Evolutionary conservation across 2,113 vertebrate genomes (phyloP).

Genomic region (Cathartes aura): DNA sequence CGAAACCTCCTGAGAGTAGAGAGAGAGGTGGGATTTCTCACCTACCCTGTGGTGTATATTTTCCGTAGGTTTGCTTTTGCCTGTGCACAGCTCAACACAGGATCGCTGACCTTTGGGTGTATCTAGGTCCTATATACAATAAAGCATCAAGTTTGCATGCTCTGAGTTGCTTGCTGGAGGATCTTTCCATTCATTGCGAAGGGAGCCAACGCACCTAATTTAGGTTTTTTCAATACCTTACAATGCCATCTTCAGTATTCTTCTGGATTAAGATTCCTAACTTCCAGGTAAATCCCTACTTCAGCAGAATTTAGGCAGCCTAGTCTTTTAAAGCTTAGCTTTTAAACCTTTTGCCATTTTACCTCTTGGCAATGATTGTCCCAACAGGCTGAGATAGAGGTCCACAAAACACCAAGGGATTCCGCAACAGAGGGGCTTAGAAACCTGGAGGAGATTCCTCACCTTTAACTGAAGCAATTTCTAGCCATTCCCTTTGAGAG

Average conservation of each 20-base stretch:
- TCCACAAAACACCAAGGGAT: not conserved
- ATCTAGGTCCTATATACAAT: not conserved
- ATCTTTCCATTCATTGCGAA: not conserved
- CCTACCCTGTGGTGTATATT: not conserved
- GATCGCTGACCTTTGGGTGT: not conserved
- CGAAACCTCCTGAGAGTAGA: not conserved
- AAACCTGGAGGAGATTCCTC: not conserved
- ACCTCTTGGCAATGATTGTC: not conserved
- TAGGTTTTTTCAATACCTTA: not conserved
- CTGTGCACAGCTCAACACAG: not conserved
- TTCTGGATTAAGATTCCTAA: not conserved
- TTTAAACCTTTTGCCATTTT: not conserved
- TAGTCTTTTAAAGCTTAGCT: not conserved
- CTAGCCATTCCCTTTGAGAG: not conserved
- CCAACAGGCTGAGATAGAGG: not conserved
- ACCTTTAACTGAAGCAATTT: not conserved
- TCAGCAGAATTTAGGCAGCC: not conserved
- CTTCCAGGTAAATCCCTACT: not conserved
- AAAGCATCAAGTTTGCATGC: not conserved
- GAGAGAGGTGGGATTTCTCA: not conserved
- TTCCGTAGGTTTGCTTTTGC: not conserved
- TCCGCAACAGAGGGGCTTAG: not conserved
- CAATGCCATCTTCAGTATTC: not conserved
- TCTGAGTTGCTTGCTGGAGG: not conserved
- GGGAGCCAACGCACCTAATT: not conserved